Base-by-base conservation (phyloP, 2,888 invertebrate genomes). In the Macrosoma leucophasiata region DNA sequence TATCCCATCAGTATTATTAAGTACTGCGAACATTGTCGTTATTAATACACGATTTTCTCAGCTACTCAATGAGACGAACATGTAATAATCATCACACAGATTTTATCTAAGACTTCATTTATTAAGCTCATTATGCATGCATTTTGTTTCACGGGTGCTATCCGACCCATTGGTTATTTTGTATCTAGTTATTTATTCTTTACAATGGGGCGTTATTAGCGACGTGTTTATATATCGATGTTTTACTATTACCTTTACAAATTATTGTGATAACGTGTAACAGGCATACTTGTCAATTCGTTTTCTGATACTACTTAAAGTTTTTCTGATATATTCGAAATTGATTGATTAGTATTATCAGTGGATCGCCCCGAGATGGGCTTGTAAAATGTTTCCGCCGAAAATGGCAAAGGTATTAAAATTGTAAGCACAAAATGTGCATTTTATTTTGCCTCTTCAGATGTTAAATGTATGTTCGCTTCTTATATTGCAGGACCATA, bases 261-360 rank as follows among this genome's bases (percentile, higher is more conserved):
- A 41, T n/a, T n/a, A n/a, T 37, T 48, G 29, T 46, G 36, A 36
- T 41, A 29, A 35, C 29, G 34, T 42, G 34, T 41, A 32, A 41
- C 33, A 31, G 33, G 26, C 29, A 23, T 33, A 31, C 30, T 30
- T 34, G 29, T 29, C 29, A 35, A 34, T 22, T 18, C 12, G 12
- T 35, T 35, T 24, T 41, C 35, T 29, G 23, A 38, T 33, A 35
- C 33, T 40, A 39, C 17, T 31, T 35, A 28, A 40, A 33, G 58
- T 60, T 53, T 60, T 59, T 73, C 79, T 78, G 81, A 75, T 81
- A 77, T 79, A 69, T 78, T 82, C 79, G 81, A 81, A 81, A 81
- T 79, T 81, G 81, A 79, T 72, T n/a, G 44, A 45, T 61, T 74
- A 72, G 70, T 66, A 59, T 70, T 74, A 66, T 67, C 64, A 61